These are phyloP conservation scores for Adoxophyes honmai DNA, from an alignment of 1,140 invertebrate genomes.

Conservation along the genomic window DNA sequence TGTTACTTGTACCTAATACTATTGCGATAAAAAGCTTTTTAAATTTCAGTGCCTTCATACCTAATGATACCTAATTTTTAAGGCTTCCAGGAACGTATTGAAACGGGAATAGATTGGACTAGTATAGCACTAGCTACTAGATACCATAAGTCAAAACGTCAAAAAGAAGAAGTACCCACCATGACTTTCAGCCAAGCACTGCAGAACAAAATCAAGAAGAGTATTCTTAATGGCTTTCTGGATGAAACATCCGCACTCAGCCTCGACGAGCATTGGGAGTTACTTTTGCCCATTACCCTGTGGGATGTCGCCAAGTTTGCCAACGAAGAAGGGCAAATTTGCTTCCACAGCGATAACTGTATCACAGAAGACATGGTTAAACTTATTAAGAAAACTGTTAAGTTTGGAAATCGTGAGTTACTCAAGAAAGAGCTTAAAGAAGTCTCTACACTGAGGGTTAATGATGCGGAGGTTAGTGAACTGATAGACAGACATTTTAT, in stretches of 20 bases:
- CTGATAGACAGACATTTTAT: background rate
- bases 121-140: slow-evolving; percentile 37
- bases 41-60: no score
- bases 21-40: no score
- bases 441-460: slow-evolving; percentile 46
- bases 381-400: slow-evolving; percentile 54
- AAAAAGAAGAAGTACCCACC: slow-evolving; percentile 28
- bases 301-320: slow-evolving; percentile 65
- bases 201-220: slow-evolving; percentile 52
- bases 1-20: background rate
- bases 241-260: slow-evolving; percentile 44
- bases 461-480: slow-evolving; percentile 44
- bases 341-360: slow-evolving; percentile 46
- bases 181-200: slow-evolving; percentile 47
- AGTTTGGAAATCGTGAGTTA: slow-evolving; percentile 32
- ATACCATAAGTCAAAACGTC: slow-evolving; percentile 36
- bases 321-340: slow-evolving; percentile 53
- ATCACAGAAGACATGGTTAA: slow-evolving; percentile 54
- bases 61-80: no score
- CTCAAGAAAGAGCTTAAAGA: slow-evolving; percentile 46
- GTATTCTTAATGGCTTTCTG: slow-evolving; percentile 51
- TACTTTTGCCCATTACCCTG: slow-evolving; percentile 46
- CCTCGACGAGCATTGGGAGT: slow-evolving; percentile 58
- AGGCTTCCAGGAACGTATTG: slow-evolving; percentile 60
- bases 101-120: slow-evolving; percentile 59